These are phyloP conservation scores for Rhizomys pruinosus DNA, from an alignment of 2,113 vertebrate genomes.

Conservation along the genomic window DNA sequence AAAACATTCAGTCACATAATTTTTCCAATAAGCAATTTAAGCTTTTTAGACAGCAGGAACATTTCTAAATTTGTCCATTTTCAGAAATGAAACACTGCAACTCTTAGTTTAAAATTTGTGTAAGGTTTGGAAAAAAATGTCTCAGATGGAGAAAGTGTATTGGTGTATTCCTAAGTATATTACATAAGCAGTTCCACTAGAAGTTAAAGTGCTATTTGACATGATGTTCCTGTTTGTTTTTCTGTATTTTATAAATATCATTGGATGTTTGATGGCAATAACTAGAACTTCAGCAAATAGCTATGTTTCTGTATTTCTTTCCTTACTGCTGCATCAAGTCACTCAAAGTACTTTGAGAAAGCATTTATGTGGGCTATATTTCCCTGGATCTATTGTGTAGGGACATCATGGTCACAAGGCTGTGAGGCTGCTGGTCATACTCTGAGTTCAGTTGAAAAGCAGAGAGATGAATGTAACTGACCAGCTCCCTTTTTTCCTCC, in stretches of 20 bases:
- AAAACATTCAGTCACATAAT: constrained; percentile 34
- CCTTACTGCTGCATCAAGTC: background rate
- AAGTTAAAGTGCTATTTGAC: background rate
- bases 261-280: background rate
- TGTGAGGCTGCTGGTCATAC: background rate
- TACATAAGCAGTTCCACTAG: background rate
- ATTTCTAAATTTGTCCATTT: constrained; percentile 71
- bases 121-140: constrained; percentile 21
- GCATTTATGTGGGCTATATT: background rate
- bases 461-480: background rate
- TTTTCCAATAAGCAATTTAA: constrained; percentile 66
- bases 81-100: constrained; percentile 67
- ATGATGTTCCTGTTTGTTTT: background rate
- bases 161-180: constrained; percentile 21
- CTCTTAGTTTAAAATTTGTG: constrained; percentile 50
- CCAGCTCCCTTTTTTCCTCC: background rate
- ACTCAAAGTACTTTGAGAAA: background rate
- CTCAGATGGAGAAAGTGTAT: background rate
- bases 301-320: background rate
- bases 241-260: background rate
- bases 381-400: background rate
- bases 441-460: background rate
- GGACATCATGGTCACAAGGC: too few species aligned
- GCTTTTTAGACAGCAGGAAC: constrained; percentile 51
- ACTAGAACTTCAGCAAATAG: background rate